Percentiles rank a stretch among this genome's conserved stretches.
Evolutionary conservation across 2,113 vertebrate genomes (phyloP).

Genomic region (Pyrgilauda ruficollis): DNA sequence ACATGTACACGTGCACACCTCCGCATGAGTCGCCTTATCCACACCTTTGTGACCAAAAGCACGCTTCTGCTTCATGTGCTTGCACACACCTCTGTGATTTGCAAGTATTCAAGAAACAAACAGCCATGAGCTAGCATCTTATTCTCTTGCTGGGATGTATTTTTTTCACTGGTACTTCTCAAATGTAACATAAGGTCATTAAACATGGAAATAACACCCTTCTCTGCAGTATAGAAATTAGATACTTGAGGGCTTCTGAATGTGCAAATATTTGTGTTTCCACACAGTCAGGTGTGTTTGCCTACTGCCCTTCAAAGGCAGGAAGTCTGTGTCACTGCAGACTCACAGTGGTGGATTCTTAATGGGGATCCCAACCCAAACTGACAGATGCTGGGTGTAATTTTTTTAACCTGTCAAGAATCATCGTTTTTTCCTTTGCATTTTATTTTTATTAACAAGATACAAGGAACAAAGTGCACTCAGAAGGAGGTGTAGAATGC

Average conservation of each 20-base stretch:
- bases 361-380: constrained; percentile 55
- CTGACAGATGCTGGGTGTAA: constrained; percentile 31
- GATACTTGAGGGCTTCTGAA: background rate
- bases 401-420: constrained; percentile 52
- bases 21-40: background rate
- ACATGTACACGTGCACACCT: background rate
- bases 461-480: background rate
- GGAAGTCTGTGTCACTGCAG: constrained; percentile 33
- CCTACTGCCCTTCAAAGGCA: constrained; percentile 31
- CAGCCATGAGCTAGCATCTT: background rate
- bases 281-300: constrained; percentile 23
- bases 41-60: background rate
- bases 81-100: background rate
- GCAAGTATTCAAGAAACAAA: background rate
- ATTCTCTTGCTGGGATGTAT: background rate
- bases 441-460: constrained; percentile 41
- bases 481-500: background rate
- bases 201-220: background rate
- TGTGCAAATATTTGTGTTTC: constrained; percentile 58
- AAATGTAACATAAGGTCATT: background rate
- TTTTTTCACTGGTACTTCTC: background rate
- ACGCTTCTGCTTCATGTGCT: background rate
- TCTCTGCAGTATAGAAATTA: background rate
- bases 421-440: constrained; percentile 9
- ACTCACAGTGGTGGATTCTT: background rate